These are phyloP conservation scores for Thera obeliscata DNA, from an alignment of 2,888 invertebrate species.

Conservation along the genomic window DNA sequence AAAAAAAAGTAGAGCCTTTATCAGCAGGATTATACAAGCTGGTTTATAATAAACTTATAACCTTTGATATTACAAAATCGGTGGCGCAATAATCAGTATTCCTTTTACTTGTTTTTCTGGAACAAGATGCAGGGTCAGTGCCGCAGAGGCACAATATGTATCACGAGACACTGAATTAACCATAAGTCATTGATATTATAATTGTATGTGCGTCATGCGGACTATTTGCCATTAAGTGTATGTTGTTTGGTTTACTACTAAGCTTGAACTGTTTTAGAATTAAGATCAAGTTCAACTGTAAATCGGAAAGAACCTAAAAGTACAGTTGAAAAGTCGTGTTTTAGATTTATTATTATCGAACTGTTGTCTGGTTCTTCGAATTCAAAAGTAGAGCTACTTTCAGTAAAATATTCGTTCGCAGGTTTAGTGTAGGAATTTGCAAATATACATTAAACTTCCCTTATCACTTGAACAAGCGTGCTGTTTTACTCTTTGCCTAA, in stretches of 20 bases:
- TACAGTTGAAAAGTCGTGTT: not conserved
- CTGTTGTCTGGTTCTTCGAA: not conserved
- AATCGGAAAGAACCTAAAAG: not conserved
- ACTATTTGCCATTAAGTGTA: conserved; percentile 30
- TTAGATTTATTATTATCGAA: no score
- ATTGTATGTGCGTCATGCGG: conserved; percentile 64
- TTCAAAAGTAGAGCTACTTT: not conserved
- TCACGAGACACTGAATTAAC: conserved; percentile 73
- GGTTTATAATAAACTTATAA: not conserved
- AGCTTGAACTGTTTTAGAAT: conserved; percentile 2
- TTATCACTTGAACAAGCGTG: conserved; percentile 57
- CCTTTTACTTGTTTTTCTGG: conserved; percentile 33
- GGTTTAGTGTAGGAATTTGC: not conserved
- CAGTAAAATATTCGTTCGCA: not conserved
- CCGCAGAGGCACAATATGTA: conserved; percentile 51
- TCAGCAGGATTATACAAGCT: not conserved
- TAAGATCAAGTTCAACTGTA: not conserved
- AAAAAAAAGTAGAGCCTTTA: no score
- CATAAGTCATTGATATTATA: conserved; percentile 66
- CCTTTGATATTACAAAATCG: not conserved
- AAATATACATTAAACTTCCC: not conserved
- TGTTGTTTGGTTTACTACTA: conserved; percentile 33
- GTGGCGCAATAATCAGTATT: conserved; percentile 3
- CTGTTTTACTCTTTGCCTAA: conserved; percentile 56
- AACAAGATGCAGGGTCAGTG: conserved; percentile 54